Evolutionary conservation across 35 echinoderm and acorn worm genomes (phyloP), one percentile per base, ranked within the genome.

Genomic region (Strongylocentrotus purpuratus): DNA sequence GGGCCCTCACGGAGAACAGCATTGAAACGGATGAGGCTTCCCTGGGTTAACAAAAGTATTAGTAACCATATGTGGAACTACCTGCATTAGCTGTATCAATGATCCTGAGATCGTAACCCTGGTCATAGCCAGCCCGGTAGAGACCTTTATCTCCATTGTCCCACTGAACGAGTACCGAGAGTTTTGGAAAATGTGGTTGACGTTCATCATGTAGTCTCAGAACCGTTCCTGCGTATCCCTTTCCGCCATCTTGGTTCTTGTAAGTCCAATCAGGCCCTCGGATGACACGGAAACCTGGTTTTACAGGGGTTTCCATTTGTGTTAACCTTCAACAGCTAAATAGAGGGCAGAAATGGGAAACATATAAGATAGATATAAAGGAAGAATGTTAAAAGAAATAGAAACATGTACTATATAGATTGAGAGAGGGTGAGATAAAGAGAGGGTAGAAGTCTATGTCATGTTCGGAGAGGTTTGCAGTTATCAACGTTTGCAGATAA

Each of bases 231-330:
- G 45, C 87, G 20, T 89, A 31, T 45, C 87, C 87, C 20, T 33
- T 33, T 15, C 87, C 87, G 9, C 87, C 87, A 89, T 89, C 87
- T 89, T 89, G 87, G 32, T 89, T 89, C 33, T 89, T 89, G 25
- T 89, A 46, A 33, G 28, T 8, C 87, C 87, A 89, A 31, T 89
- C 87, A 17, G 45, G 33, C 15, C 87, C 87, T 0, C 87, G 33
- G 8, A 89, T 89, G 33, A 89, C 87, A 89, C 87, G 87, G 87
- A 33, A 45, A 89, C 87, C 87, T 18, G 45, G 33, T 31, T 89
- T 10, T 33, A 28, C 32, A 89, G 32, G 32, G 15, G 45, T 89
- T 9, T 45, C 45, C 33, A 89, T 89, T 89, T 8, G n/a, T n/a
- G n/a, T n/a, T 89, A 45, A 41, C 35, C 35, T 41, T 1, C 35